phyloP scores from a whole-genome alignment of 1,140 invertebrate species.

The Drosophila elegans region DNA sequence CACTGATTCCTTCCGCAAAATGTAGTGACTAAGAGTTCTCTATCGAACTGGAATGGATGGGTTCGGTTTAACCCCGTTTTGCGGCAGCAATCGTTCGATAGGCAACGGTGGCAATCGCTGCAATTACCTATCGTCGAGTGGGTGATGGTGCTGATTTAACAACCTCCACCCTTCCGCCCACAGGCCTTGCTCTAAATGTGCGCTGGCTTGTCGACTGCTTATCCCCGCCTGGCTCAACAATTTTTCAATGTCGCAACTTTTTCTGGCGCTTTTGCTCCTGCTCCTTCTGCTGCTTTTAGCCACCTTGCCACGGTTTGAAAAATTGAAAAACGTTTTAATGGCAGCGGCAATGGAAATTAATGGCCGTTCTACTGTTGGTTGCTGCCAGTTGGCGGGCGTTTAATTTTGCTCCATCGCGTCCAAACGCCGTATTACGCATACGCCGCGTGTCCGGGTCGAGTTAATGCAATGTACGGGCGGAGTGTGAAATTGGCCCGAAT shows the following conservation, averaged over 20 bases:
- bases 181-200: slow-evolving; percentile 22
- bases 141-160: slow-evolving; percentile 19
- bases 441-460: slow-evolving; percentile 27
- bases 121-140: slow-evolving; percentile 17
- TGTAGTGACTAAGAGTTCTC: neutral
- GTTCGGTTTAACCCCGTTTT: slow-evolving; percentile 5
- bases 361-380: slow-evolving; percentile 54
- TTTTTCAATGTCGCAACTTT: slow-evolving; percentile 80
- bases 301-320: slow-evolving; percentile 58
- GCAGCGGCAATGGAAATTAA: slow-evolving; percentile 77
- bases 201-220: slow-evolving; percentile 11
- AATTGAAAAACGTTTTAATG: slow-evolving; percentile 72
- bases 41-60: neutral
- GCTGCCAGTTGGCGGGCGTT: slow-evolving; percentile 50
- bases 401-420: slow-evolving; percentile 53
- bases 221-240: slow-evolving; percentile 56
- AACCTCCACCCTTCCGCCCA: neutral
- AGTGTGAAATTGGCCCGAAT: slow-evolving; percentile 24
- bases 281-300: neutral
- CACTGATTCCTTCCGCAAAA: neutral
- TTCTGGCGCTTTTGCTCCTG: neutral
- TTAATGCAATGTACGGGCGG: slow-evolving; percentile 53
- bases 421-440: slow-evolving; percentile 37
- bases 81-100: slow-evolving; percentile 2
- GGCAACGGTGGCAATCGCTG: slow-evolving; percentile 10